Evolutionary conservation across 2,888 invertebrate species (phyloP).

Genomic region (Andrena dorsata): DNA sequence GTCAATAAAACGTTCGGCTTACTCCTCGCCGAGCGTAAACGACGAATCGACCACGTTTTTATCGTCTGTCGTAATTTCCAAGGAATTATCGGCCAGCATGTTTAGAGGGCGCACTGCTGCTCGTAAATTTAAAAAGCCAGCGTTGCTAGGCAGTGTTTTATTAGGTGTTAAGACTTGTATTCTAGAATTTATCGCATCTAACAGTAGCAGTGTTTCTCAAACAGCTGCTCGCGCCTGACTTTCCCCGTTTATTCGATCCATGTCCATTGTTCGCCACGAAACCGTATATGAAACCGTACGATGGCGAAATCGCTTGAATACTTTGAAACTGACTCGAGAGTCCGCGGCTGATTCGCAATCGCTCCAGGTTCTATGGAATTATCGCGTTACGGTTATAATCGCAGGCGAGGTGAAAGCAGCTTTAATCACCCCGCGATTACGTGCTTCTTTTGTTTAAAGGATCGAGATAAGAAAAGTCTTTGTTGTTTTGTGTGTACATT

Average conservation of each 20-base stretch:
- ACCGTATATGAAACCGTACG: neutral
- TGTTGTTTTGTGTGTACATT: neutral
- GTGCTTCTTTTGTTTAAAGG: neutral
- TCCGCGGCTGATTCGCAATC: constrained; percentile 11
- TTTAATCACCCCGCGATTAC: neutral
- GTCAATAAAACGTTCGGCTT: neutral
- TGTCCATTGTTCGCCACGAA: neutral
- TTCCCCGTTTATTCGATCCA: constrained; percentile 11
- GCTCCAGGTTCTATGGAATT: neutral
- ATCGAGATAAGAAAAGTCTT: neutral
- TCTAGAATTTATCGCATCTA: neutral
- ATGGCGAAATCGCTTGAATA: neutral
- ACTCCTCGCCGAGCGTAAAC: neutral
- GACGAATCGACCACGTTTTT: neutral
- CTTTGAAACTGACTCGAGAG: constrained; percentile 29
- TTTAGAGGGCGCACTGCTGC: neutral
- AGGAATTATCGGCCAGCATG: neutral
- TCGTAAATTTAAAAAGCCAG: constrained; percentile 9
- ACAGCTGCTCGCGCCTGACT: neutral
- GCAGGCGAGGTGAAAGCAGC: neutral
- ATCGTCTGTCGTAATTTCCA: constrained; percentile 9
- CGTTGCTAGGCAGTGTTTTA: neutral
- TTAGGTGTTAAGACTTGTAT: neutral
- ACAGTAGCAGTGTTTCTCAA: neutral
- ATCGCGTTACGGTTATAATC: neutral